Percentiles rank a stretch among this genome's conserved stretches.
Conservation (phyloP, 1,140 invertebrate genomes). For the Antheraea pernyi region DNA sequence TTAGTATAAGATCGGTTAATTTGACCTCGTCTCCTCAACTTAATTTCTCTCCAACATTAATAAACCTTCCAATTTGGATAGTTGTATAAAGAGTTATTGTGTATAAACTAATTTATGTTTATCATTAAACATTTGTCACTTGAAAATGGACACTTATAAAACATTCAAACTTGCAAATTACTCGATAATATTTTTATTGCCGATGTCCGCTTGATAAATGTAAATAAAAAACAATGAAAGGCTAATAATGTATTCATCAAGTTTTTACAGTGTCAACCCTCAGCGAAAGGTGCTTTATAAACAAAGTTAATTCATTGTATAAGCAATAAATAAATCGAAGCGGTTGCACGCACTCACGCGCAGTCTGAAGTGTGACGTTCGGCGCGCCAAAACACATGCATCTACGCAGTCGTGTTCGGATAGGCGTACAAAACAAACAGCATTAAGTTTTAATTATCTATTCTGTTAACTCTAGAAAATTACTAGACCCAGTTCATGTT, state of each 20-base stretch:
- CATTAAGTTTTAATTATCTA: background rate
- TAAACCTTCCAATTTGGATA: background rate
- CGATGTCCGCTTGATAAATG: slow-evolving; percentile 19
- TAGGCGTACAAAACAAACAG: slow-evolving; percentile 9
- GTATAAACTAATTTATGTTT: background rate
- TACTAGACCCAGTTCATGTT: too few relatives aligned
- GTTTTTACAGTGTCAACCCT: slow-evolving; percentile 54
- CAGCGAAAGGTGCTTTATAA: slow-evolving; percentile 67
- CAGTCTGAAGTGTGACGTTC: slow-evolving; percentile 51
- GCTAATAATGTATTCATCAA: slow-evolving; percentile 59
- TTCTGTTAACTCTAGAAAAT: background rate
- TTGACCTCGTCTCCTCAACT: background rate
- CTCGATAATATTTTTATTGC: slow-evolving; percentile 6
- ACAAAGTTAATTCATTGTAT: slow-evolving; percentile 65
- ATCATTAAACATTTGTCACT: background rate
- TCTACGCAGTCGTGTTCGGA: slow-evolving; percentile 13
- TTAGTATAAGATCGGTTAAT: background rate
- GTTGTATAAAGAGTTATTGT: background rate
- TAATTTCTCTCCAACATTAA: background rate
- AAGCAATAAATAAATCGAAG: slow-evolving; percentile 61
- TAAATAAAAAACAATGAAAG: slow-evolving; percentile 31
- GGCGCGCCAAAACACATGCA: slow-evolving; percentile 50
- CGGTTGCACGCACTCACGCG: slow-evolving; percentile 67
- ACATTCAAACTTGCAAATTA: background rate
- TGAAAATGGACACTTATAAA: background rate